These are phyloP conservation scores for Channa maculata DNA, from an alignment of 2,113 vertebrate species.

Conservation along the genomic window DNA sequence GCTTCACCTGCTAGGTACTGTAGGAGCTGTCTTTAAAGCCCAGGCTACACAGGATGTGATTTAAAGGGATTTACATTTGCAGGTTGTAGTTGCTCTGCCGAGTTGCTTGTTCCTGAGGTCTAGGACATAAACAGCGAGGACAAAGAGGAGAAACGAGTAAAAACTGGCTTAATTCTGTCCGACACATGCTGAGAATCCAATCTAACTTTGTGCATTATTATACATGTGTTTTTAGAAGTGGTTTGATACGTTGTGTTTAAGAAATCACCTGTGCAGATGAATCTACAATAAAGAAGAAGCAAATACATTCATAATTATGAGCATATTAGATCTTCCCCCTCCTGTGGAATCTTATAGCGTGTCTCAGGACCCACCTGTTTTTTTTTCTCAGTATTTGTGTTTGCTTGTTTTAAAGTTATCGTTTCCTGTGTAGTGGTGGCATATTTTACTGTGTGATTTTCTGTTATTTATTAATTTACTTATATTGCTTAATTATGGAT, in stretches of 20 bases:
- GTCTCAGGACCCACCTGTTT: no score
- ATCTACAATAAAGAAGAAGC: not conserved
- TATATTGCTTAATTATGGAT: not conserved
- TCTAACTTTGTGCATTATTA: not conserved
- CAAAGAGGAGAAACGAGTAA: not conserved
- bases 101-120: not conserved
- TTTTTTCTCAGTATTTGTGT: no score
- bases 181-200: not conserved
- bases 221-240: not conserved
- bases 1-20: not conserved
- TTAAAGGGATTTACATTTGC: slow-evolving; percentile 12
- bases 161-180: not conserved
- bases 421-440: no score
- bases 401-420: no score
- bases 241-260: not conserved
- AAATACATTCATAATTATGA: not conserved
- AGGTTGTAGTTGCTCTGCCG: slow-evolving; percentile 2
- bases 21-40: no score
- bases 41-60: no score
- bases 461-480: not conserved
- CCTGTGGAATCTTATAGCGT: no score
- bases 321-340: no score
- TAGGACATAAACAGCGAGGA: not conserved
- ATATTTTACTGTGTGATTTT: no score
- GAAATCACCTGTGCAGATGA: not conserved